Evolutionary conservation across 2,113 vertebrate species (phyloP), one percentile per base, ranked within the genome.

Genomic region (Uropsilus gracilis): DNA sequence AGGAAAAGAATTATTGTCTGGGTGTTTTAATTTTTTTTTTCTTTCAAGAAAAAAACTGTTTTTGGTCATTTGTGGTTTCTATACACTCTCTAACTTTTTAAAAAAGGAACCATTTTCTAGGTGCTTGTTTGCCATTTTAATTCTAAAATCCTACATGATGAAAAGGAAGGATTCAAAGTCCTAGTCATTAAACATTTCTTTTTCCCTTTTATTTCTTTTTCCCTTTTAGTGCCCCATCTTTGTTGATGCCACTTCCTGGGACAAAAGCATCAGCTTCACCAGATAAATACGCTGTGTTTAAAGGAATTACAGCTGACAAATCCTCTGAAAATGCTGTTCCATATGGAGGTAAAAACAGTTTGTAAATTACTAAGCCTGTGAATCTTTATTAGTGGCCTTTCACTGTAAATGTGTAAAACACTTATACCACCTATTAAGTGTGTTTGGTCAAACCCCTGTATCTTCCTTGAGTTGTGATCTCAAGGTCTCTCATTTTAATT

Each of bases 211-310:
- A 24, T 57, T 95, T 93, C 55, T 26, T 83, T 94, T 72, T 61
- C 84, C 89, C 93, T 97, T 97, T 94, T 94, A 99, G 99, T 96
- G 98, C 98, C 73, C 98, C 99, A 93, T 96, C 99, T 89, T 98
- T 99, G 98, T 98, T 99, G 97, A 99, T 99, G 96, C 99, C 99
- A 55, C 97, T 99, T 61, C 98, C 99, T 92, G 99, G 99, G 86
- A 98, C 97, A 42, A 98, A 99, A 95, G 94, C 98, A 0, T 91
- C 97, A 5, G 86, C 98, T 1, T 98, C 99, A 28, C 94, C 98
- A 84, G 99, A 99, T 98, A 99, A 99, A 95, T 99, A 99, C 34
- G 99, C 99, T 75, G 99, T 97, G 75, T 99, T 99, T 97, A 99
- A 99, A 98, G 99, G 99, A 97, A 98, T 99, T 94, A 98, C 98